Conservation (phyloP, 2,888 invertebrate species). For the Syritta pipiens region DNA sequence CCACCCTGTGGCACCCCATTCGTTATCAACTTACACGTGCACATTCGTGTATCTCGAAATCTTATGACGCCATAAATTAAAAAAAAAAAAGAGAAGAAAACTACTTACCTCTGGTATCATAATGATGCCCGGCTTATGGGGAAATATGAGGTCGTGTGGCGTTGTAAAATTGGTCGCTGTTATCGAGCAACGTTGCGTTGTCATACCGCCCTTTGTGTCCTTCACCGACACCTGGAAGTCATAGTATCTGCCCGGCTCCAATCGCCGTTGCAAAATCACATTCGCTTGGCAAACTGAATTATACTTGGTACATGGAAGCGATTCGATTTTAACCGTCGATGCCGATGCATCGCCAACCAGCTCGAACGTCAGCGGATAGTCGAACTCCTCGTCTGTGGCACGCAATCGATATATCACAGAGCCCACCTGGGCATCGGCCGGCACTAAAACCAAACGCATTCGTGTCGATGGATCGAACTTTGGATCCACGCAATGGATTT, state of each 20-base stretch:
- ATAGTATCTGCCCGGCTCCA: conserved; percentile 90
- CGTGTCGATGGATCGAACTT: conserved; percentile 91
- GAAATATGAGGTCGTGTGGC: conserved; percentile 90
- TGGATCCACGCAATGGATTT: conserved; percentile 83
- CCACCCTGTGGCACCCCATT: neutral
- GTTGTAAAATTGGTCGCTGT: conserved; percentile 92
- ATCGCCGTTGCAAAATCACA: conserved; percentile 86
- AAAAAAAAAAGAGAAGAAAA: neutral
- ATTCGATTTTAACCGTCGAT: conserved; percentile 88
- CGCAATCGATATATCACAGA: conserved; percentile 92
- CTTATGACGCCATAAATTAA: conserved; percentile 15
- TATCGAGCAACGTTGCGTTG: conserved; percentile 88
- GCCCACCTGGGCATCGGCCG: conserved; percentile 90
- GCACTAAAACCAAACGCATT: conserved; percentile 90
- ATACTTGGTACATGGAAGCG: conserved; percentile 90
- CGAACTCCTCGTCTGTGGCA: conserved; percentile 92
- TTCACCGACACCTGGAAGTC: conserved; percentile 87
- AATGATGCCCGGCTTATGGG: conserved; percentile 88
- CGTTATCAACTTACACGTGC: too few relatives aligned
- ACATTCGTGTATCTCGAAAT: too few relatives aligned
- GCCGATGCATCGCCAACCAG: conserved; percentile 88
- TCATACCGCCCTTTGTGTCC: conserved; percentile 88
- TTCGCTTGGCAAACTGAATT: conserved; percentile 95
- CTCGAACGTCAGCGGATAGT: conserved; percentile 91
- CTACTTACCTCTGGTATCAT: conserved; percentile 86